A percentile compares a stretch with the other conserved stretches of the same genome.
phyloP scores from a whole-genome alignment of 2,113 vertebrate genomes.

The Steatornis caripensis region DNA sequence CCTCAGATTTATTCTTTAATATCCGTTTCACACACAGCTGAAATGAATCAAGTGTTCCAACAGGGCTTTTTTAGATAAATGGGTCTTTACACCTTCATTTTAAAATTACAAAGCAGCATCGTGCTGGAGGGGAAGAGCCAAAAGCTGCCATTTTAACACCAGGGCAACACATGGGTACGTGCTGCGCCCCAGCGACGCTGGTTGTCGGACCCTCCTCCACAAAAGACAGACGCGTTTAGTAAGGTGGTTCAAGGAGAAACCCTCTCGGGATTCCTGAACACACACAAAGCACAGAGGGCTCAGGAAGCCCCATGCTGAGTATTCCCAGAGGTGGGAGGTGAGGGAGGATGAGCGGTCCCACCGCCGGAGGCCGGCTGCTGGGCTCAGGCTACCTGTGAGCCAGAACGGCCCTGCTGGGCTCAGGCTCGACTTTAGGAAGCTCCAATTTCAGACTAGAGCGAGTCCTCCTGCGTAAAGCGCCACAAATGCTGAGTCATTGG shows the following conservation, averaged over 20 bases:
- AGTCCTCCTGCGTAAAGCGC: background rate
- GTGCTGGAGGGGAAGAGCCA: background rate
- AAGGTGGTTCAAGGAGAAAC: background rate
- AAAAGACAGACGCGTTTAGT: accelerated
- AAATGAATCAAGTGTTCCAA: background rate
- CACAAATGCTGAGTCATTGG: background rate
- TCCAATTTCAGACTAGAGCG: background rate
- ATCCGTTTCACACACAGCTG: background rate
- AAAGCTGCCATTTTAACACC: background rate
- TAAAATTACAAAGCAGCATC: background rate
- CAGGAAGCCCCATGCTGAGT: too few species aligned
- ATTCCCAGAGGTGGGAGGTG: too few species aligned
- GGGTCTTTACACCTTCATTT: background rate
- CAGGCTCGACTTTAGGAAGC: background rate
- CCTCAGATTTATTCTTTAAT: background rate
- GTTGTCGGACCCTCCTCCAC: too few species aligned
- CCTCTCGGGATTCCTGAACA: background rate
- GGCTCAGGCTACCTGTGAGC: background rate
- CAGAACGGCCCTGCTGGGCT: background rate
- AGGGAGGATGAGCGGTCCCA: too few species aligned
- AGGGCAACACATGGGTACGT: accelerated
- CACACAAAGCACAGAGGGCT: too few species aligned
- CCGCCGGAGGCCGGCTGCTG: too few species aligned
- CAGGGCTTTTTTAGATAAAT: background rate
- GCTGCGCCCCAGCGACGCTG: background rate